Evolutionary conservation across 2,113 vertebrate genomes (phyloP), one percentile per base, ranked within the genome.

Genomic region (Ibidorhyncha struthersii): DNA sequence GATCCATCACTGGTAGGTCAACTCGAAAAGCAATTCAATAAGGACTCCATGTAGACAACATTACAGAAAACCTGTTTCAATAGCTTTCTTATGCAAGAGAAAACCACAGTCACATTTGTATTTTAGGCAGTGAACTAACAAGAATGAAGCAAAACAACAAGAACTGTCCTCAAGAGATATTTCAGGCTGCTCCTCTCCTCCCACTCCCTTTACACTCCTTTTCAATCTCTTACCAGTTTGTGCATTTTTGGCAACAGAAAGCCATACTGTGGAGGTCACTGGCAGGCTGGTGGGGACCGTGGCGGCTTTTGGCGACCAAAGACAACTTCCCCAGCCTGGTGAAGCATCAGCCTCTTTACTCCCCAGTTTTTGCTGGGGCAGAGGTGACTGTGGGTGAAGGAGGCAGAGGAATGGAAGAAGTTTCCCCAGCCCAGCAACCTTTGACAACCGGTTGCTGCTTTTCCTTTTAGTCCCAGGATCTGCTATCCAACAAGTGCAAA

Each of bases 401-500:
- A 83, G 58, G 53, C 10, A 76, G 88, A 81, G 14, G 40, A 80
- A 66, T 1, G 1, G 27, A 12, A 82, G 74, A 87, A 38, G 32
- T 70, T 85, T 82, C 67, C 45, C 82, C 79, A 80, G 58, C 21
- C 53, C 63, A 63, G 29, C 50, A 91, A 66, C n/a, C 38, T 95
- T 89, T 67, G 80, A 83, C 76, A 86, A 70, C 43, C 7, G 32
- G 3, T 74, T 63, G 6, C 62, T 76, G 73, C 40, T 87, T 93
- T 91, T 84, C 58, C 49, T 87, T 53, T 71, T 90, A 0, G 3
- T n/a, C 58, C 38, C 50, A 52, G 59, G 87, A 94, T 81, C 82
- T 82, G 93, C 67, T 82, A 73, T 81, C 89, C 78, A 88, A 36
- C 67, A 95, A 93, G 74, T 67, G 85, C 55, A 96, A 97, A 97